Conservation (phyloP, 2,797 vertebrate species). For the Catostomus latipinnis region DNA sequence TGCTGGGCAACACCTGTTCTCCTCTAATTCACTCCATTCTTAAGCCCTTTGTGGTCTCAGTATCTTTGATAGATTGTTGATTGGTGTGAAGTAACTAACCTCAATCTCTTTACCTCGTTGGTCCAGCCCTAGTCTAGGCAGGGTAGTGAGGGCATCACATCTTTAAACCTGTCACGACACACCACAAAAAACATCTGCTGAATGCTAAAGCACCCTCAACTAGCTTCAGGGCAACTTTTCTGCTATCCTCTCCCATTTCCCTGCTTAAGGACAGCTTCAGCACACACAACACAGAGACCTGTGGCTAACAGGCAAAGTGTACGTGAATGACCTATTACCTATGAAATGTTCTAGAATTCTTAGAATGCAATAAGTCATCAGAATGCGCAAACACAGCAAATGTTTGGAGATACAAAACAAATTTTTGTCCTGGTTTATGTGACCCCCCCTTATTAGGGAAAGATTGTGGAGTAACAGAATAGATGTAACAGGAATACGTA, state of each 20-base stretch:
- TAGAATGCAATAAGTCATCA: not conserved
- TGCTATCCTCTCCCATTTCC: constrained; percentile 1
- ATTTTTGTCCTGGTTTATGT: no score
- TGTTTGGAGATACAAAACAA: no score
- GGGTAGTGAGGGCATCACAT: constrained; percentile 34
- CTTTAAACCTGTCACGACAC: constrained; percentile 43
- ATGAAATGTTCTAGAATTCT: not conserved
- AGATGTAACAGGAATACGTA: no score
- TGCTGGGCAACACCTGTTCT: no score
- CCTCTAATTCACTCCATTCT: no score
- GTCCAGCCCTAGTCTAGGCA: constrained; percentile 11
- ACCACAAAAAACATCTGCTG: constrained; percentile 40
- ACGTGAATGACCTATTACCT: not conserved
- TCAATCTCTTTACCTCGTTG: no score
- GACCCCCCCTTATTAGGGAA: no score
- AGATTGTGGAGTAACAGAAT: no score
- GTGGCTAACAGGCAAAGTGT: not conserved
- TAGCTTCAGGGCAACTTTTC: constrained; percentile 26
- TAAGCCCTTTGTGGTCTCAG: no score
- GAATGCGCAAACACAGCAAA: no score
- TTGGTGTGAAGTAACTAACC: no score
- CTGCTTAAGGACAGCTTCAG: constrained; percentile 9
- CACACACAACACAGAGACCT: not conserved
- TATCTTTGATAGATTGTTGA: no score
- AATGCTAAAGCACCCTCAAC: constrained; percentile 35